Base-by-base conservation (phyloP, 2,888 invertebrate species). In the Deilephila elpenor region DNA sequence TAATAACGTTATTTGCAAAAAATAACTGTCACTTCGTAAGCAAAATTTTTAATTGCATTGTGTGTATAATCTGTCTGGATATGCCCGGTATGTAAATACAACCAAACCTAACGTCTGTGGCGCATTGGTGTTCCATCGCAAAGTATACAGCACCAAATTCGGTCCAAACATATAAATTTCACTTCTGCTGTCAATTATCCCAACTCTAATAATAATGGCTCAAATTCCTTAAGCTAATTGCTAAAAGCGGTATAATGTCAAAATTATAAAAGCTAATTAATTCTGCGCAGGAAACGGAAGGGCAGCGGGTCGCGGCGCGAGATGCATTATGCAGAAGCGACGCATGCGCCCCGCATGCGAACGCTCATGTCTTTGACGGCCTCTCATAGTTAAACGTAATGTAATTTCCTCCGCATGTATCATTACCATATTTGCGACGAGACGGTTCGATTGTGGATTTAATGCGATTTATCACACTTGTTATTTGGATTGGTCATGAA, bases 241-340 rank as follows among this genome's bases (percentile, higher is more conserved):
- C 29, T 29, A 3, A 11, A 25, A 7, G n/a, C 19, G 34, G 6
- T 62, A 51, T 67, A 25, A 67, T 51, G 44, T 51, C 67, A 44
- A 51, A 64, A 56, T 72, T 73, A 59, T 44, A 64, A 59, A 64
- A 67, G 72, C 86, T 90, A 88, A 92, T 92, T 91, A 90, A 92
- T 92, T 89, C 91, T 76, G 82, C 77, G 79, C 88, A 89, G 91
- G 89, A 91, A 89, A 83, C 89, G 93, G 93, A 93, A 93, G 92
- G 91, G 90, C 93, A 92, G 83, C 87, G 87, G 91, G 91, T 91
- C 91, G 89, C 87, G 84, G 86, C 90, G 88, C 89, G 88, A 88
- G 86, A 88, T 93, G 91, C 93, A 93, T 93, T 90, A 93, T 93
- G 92, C 92, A 93, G 86, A 78, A 80, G 79, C 76, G 75, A 82